A percentile compares a stretch with the other conserved stretches of the same genome.
Conservation (phyloP, 1,140 invertebrate species). For the Panagrolaimus sp. region DNA sequence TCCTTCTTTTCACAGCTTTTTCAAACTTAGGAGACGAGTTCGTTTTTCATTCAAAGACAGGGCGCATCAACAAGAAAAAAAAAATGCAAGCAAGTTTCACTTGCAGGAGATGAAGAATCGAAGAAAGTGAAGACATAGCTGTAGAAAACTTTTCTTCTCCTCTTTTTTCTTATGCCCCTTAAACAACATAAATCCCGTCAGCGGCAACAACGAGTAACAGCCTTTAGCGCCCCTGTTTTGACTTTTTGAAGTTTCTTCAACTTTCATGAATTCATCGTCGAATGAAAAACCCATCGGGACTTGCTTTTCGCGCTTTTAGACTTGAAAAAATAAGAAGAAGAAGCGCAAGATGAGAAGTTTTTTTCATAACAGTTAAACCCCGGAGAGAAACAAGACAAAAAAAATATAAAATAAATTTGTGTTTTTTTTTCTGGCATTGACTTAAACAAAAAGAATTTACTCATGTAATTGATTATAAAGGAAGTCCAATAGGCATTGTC, state of each 20-base stretch:
- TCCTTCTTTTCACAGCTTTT: too few relatives aligned
- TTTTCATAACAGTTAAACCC: conserved; percentile 9
- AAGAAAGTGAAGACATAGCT: conserved; percentile 9
- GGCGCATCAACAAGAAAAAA: conserved; percentile 3
- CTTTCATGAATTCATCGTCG: conserved; percentile 13
- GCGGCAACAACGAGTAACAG: not conserved
- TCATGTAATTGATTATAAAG: too few relatives aligned
- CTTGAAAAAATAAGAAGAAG: not conserved
- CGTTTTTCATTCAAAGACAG: conserved; percentile 14
- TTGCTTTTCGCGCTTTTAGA: not conserved
- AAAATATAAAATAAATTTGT: too few relatives aligned
- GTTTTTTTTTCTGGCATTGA: too few relatives aligned
- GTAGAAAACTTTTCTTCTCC: too few relatives aligned
- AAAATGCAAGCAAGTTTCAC: not conserved
- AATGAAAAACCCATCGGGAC: conserved; percentile 5
- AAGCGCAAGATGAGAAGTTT: not conserved
- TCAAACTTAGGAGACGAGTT: not conserved
- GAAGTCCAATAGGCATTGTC: too few relatives aligned
- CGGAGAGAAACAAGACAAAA: not conserved
- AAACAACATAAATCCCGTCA: conserved; percentile 13
- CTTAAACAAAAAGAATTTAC: too few relatives aligned
- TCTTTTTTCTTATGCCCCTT: not conserved
- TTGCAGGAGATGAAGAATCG: not conserved
- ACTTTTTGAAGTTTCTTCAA: not conserved
- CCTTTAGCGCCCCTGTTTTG: not conserved